Evolutionary conservation across 2,113 vertebrate genomes (phyloP).

Genomic region (Sorex fumeus): DNA sequence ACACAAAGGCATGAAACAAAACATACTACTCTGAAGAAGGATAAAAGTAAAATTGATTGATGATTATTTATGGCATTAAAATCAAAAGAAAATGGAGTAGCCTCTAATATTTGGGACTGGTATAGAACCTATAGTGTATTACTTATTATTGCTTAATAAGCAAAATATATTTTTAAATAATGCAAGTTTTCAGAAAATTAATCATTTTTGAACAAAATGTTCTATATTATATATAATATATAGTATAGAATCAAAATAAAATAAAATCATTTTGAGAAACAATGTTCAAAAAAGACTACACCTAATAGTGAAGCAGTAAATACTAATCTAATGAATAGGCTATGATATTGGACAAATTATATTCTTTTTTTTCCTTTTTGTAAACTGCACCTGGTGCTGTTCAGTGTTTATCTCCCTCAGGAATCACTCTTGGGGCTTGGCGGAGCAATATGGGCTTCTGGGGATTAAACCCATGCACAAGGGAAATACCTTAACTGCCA

Average conservation of each 20-base stretch:
- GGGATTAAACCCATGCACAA: no score
- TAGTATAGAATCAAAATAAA: no score
- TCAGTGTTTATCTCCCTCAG: no score
- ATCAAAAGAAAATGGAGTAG: not conserved
- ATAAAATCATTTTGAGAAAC: no score
- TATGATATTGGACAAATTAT: not conserved
- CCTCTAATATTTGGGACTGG: not conserved
- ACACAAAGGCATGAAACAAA: slow-evolving; percentile 12
- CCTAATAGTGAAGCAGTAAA: not conserved
- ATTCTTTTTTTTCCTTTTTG: not conserved
- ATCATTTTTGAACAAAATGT: no score
- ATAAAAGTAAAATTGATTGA: slow-evolving; percentile 18
- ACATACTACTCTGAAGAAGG: not conserved
- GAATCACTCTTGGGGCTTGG: no score
- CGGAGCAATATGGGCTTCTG: no score
- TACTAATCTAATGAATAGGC: not conserved
- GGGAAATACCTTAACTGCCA: no score
- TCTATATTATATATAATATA: no score
- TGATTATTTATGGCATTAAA: not conserved
- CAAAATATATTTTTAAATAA: not conserved
- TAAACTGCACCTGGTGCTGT: no score
- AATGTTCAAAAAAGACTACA: not conserved
- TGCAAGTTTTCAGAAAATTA: no score
- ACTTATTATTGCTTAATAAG: not conserved
- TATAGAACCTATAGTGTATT: not conserved